Evolutionary conservation across 2,888 invertebrate genomes (phyloP), one percentile per base, ranked within the genome.

Genomic region (Hirtodrosophila cameraria): DNA sequence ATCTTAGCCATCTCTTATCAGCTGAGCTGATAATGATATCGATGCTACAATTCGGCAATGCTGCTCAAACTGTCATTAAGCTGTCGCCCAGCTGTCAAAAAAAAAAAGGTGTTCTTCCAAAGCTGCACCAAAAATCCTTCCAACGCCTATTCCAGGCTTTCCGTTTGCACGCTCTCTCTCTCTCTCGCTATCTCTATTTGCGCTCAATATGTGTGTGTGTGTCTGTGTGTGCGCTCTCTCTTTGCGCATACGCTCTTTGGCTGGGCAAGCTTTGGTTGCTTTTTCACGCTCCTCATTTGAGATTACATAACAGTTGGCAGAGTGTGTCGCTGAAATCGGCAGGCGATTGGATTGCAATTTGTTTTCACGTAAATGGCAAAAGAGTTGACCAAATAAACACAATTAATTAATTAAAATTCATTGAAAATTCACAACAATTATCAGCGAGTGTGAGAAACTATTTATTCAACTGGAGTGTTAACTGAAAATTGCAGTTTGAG

Each of bases 231-330:
- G 35, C 36, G 25, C 33, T 53, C 45, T 59, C 43, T 36, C 28
- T 38, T 13, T 60, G 86, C 83, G 74, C 86, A 72, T 16, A 65
- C 67, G 46, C 65, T 38, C 39, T 39, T 45, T 67, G 48, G 59
- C 54, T 66, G 46, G 53, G 43, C 46, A 42, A 45, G 60, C 57
- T 63, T 86, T 79, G 57, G 66, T 65, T 64, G 73, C 71, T 78
- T 78, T 81, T 75, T 46, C 59, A 61, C 42, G 75, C 74, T 74
- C 58, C 76, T 55, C 58, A 70, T 59, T 72, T 45, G 75, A 85
- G 74, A 85, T 88, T 88, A 89, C 88, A 89, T 88, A 88, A 88
- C 88, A 78, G 80, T 89, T 88, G 85, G 88, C 72, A 77, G 82
- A 74, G 80, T 80, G 74, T 84, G 78, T 73, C 72, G 75, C 67